Percentiles rank a stretch among this genome's conserved stretches.
These are phyloP conservation scores for Drosophila pullipes DNA, from an alignment of 2,888 invertebrate species.

Conservation along the genomic window DNA sequence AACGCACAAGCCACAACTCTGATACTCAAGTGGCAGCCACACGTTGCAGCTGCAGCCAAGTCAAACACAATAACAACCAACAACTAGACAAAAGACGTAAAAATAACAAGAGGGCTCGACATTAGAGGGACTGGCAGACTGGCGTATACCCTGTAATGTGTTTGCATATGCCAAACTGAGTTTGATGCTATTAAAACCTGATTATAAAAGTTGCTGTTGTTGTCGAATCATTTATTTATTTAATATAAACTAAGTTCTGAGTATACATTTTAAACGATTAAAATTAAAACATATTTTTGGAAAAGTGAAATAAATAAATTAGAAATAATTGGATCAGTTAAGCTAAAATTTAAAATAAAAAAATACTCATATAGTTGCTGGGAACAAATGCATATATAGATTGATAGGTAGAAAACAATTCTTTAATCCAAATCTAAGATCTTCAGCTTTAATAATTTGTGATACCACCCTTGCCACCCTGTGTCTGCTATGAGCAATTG, in stretches of 20 bases:
- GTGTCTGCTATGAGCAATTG: no score
- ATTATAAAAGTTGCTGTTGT: not conserved
- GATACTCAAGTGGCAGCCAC: conserved; percentile 54
- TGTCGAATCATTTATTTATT: not conserved
- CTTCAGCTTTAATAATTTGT: not conserved
- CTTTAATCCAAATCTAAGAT: not conserved
- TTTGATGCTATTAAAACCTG: not conserved
- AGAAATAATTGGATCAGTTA: not conserved
- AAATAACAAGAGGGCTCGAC: not conserved
- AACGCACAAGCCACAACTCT: conserved; percentile 29
- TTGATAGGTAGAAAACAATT: not conserved
- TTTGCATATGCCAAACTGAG: not conserved
- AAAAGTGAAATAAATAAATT: not conserved
- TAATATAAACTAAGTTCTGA: not conserved
- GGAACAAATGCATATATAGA: not conserved
- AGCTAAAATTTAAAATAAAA: not conserved
- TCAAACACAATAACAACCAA: conserved; percentile 16
- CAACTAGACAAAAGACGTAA: conserved; percentile 22
- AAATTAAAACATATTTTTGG: not conserved
- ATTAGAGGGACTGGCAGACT: not conserved
- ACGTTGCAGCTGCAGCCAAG: conserved; percentile 49
- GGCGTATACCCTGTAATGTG: not conserved
- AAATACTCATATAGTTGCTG: not conserved
- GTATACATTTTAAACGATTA: not conserved
- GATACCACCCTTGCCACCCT: not conserved